Base-by-base conservation (phyloP, 2,113 vertebrate genomes). In the Hippopotamus amphibius region DNA sequence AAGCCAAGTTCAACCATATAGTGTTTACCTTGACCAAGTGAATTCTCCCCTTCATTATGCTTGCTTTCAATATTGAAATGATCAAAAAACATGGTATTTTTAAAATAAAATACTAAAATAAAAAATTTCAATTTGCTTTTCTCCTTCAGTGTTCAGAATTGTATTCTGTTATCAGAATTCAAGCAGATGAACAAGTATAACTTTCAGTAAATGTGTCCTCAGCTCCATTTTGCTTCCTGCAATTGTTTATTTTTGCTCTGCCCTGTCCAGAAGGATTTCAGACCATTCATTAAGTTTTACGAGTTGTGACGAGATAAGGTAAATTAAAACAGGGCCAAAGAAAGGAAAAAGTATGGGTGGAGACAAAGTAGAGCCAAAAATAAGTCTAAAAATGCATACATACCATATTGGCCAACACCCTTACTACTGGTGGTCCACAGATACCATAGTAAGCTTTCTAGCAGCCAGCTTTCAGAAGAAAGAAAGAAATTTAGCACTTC, bases 211-310 rank as follows among this genome's bases (percentile, higher is more conserved):
- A 41, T 55, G 21, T 43, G 17, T 79, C 57, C 48, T 88, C 24
- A 66, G 53, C 22, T 88, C 41, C 77, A 26, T 89, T 96, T 96
- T 59, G 46, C 71, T 88, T 96, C 77, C 92, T 92, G 15, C 30
- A 57, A 0, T 89, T 85, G 4, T 89, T 80, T 66, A 33, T 65
- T 71, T 92, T 83, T 88, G 28, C 48, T 72, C 59, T 92, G 48
- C 53, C 57, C 33, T 85, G 28, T 97, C 80, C 19, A 66, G 43
- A 93, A 93, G 55, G 43, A 71, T 81, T 86, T 90, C 11, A 93
- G 80, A n/a, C 2, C 65, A 48, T 91, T 82, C 41, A 21, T 68
- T 63, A 61, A 69, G n/a, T 87, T 97, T 90, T 71, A 53, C 14
- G 87, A 57, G 61, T 63, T 91, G 43, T 88, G 63, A 79, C 61